Percentiles rank a stretch among this genome's conserved stretches.
phyloP scores from a whole-genome alignment of 2,113 vertebrate genomes.

The Salvelinus alpinus region DNA sequence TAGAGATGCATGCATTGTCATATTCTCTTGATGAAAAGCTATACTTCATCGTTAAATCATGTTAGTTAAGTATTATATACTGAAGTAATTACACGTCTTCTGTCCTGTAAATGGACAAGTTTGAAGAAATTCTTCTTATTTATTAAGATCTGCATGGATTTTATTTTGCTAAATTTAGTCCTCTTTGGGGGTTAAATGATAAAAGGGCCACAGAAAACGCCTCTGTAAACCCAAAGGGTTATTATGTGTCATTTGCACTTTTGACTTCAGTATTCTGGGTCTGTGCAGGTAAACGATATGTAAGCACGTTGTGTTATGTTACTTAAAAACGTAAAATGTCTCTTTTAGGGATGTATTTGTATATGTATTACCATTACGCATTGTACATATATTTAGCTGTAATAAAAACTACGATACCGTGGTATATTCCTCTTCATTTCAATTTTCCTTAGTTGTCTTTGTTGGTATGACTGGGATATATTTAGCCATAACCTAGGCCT shows the following conservation, averaged over 20 bases:
- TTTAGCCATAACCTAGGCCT: background rate
- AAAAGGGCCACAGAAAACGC: conserved; percentile 72
- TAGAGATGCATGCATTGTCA: conserved; percentile 31
- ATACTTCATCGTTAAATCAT: conserved; percentile 48
- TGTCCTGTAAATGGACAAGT: conserved; percentile 64
- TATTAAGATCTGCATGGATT: conserved; percentile 69
- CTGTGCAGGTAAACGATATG: conserved; percentile 62
- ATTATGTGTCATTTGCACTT: conserved; percentile 66
- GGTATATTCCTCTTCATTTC: background rate
- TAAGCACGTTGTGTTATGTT: conserved; percentile 59
- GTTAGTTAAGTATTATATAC: conserved; percentile 71
- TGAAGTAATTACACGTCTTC: conserved; percentile 58
- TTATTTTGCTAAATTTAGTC: conserved; percentile 73
- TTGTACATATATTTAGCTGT: background rate
- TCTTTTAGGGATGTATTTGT: conserved; percentile 55
- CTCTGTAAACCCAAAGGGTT: conserved; percentile 79
- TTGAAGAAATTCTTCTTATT: conserved; percentile 65
- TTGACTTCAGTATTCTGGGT: conserved; percentile 55
- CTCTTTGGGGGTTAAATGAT: conserved; percentile 64
- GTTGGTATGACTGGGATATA: background rate
- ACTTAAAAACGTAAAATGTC: conserved; percentile 33
- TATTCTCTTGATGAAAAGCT: conserved; percentile 47
- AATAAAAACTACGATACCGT: conserved; percentile 1
- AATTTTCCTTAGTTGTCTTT: background rate
- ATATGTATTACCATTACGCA: background rate